Evolutionary conservation across 2,888 invertebrate species (phyloP).

Genomic region (Phragmatobia fuliginosa): DNA sequence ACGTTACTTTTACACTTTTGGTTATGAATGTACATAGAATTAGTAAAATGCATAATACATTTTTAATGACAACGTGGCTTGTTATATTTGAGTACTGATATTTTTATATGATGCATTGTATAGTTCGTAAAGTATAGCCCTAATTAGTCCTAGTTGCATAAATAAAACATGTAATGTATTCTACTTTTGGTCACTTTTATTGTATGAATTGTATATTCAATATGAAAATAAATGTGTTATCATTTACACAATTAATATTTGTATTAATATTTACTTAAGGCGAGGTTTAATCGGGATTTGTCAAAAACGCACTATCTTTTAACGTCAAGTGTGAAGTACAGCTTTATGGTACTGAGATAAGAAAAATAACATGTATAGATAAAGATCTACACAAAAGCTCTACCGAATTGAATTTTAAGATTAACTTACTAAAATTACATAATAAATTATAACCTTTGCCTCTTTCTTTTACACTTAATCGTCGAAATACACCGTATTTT

Average conservation of each 20-base stretch:
- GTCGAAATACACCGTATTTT: too few species aligned
- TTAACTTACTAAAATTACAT: too few species aligned
- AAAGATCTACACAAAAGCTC: too few species aligned
- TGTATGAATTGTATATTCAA: slow-evolving; percentile 71
- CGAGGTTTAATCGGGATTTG: too few species aligned
- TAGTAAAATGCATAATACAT: slow-evolving; percentile 44
- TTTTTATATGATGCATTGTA: slow-evolving; percentile 53
- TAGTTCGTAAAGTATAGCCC: slow-evolving; percentile 39
- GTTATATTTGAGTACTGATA: slow-evolving; percentile 43
- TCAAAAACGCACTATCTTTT: too few species aligned
- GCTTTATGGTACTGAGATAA: too few species aligned
- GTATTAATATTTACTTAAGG: slow-evolving; percentile 29
- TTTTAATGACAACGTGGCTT: slow-evolving; percentile 39
- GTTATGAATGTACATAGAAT: slow-evolving; percentile 26
- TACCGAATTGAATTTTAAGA: too few species aligned
- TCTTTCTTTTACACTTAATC: too few species aligned
- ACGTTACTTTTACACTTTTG: slow-evolving; percentile 27
- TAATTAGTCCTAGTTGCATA: slow-evolving; percentile 52
- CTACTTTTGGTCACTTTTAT: slow-evolving; percentile 66
- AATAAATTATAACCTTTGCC: too few species aligned
- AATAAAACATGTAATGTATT: slow-evolving; percentile 50
- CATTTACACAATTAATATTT: slow-evolving; percentile 52
- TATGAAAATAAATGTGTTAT: slow-evolving; percentile 75
- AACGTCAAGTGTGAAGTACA: too few species aligned
- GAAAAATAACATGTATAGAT: too few species aligned